phyloP scores from a whole-genome alignment of 2,797 vertebrate species.

The Pygocentrus nattereri region DNA sequence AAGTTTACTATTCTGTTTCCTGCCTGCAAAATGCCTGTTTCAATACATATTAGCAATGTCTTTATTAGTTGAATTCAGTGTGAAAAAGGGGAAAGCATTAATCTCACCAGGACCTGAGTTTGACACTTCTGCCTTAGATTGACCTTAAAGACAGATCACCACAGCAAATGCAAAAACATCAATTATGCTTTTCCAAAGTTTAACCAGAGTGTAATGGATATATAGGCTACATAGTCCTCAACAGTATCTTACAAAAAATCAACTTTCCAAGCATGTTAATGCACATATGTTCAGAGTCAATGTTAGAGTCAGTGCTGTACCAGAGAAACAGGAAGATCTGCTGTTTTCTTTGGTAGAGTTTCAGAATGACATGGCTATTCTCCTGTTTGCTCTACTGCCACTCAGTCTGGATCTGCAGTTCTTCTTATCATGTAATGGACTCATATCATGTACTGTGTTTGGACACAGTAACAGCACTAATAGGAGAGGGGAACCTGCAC shows the following conservation, averaged over 20 bases:
- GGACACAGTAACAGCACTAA: conserved; percentile 32
- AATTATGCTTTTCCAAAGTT: not conserved
- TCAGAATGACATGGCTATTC: not conserved
- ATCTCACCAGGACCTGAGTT: not conserved
- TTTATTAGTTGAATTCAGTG: not conserved
- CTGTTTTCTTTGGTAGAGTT: not conserved
- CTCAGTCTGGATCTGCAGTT: conserved; percentile 4
- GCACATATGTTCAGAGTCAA: not conserved
- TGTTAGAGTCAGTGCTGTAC: not conserved
- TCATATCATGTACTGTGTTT: conserved; percentile 28
- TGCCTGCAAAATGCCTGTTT: not conserved
- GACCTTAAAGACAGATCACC: not conserved
- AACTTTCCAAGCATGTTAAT: conserved; percentile 14
- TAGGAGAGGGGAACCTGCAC: conserved; percentile 27
- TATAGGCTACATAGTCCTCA: not conserved
- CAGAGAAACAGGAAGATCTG: not conserved
- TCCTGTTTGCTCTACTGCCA: not conserved
- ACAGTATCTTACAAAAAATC: conserved; percentile 35
- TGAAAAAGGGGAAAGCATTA: not conserved
- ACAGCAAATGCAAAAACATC: conserved; percentile 42
- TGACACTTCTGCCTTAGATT: not conserved
- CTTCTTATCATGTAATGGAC: conserved; percentile 20
- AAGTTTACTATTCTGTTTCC: not conserved
- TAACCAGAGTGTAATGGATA: not conserved
- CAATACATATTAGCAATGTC: not conserved